Base-by-base conservation (phyloP, 2,888 invertebrate genomes). In the Cheilosia scutellata region DNA sequence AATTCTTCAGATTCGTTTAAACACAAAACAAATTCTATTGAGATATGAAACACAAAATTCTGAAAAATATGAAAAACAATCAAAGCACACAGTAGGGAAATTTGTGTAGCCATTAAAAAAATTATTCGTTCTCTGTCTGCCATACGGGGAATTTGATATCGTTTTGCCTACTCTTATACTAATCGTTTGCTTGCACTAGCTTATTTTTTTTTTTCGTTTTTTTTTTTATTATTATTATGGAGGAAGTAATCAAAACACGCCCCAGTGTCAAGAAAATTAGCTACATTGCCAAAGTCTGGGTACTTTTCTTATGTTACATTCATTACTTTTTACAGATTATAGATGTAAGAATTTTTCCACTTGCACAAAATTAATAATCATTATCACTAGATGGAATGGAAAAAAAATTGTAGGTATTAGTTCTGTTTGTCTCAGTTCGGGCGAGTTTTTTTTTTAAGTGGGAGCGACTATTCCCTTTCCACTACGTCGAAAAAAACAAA, bases 401-500 rank as follows among this genome's bases (percentile, higher is more conserved):
- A 20, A 20, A 20, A 20, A 20, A 20, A 47, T 44, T 44, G 16
- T 29, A 70, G 40, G 40, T 20, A 44, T 47, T n/a, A 40, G 25
- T 37, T 33, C 31, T 82, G 53, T 63, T 75, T 62, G 62, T 60
- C 42, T 63, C 53, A 31, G 49, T 75, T 63, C n/a, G 49, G 9
- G 40, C 13, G 62, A 57, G 16, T 49, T 47, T 6, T 16, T 20
- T n/a, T n/a, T 51, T 44, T 44, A 82, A 63, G 76, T 65, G 66
- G 57, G 44, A 80, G 49, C 65, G 51, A 65, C 44, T 75, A 27
- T 27, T 65, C 40, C 47, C 70, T 62, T 57, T 29, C 70, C 77
- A 62, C 37, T 42, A 31, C 4, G 20, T 27, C 33, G 71, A 66
- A 71, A 57, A 75, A 82, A 76, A 80, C 75, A 62, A 75, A 60